Conservation (phyloP, 2,888 invertebrate genomes). For the Thereva unica region DNA sequence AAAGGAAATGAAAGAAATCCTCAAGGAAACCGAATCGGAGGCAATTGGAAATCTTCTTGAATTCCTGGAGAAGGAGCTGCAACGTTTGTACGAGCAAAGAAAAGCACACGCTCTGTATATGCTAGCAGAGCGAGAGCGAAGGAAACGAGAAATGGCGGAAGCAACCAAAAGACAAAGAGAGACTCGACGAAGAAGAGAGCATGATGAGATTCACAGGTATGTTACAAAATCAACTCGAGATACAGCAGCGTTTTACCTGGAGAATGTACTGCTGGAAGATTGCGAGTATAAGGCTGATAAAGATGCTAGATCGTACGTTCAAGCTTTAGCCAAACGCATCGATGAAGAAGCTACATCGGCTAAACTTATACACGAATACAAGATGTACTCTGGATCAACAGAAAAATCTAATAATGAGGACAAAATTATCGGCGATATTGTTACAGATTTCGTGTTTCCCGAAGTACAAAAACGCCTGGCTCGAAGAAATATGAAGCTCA, state of each 20-base stretch:
- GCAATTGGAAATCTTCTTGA: constrained; percentile 73
- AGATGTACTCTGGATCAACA: no score
- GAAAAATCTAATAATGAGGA: constrained; percentile 49
- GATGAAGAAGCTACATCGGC: constrained; percentile 45
- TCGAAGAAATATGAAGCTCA: constrained; percentile 53
- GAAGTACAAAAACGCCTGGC: constrained; percentile 58
- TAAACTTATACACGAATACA: not conserved
- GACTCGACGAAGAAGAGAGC: constrained; percentile 70
- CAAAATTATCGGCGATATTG: constrained; percentile 44
- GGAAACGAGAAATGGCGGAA: constrained; percentile 77
- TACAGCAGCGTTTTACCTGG: constrained; percentile 66
- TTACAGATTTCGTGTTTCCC: constrained; percentile 56
- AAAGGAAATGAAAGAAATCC: constrained; percentile 64
- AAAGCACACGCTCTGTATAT: constrained; percentile 78
- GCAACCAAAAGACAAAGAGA: constrained; percentile 79
- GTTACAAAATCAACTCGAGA: constrained; percentile 58
- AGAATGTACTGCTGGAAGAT: constrained; percentile 66
- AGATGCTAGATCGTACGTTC: constrained; percentile 62
- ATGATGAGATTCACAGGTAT: constrained; percentile 81
- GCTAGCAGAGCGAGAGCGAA: constrained; percentile 75
- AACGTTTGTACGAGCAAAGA: constrained; percentile 75
- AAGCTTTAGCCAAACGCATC: constrained; percentile 62
- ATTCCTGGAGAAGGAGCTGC: constrained; percentile 77
- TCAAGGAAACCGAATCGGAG: constrained; percentile 72
- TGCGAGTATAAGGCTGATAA: constrained; percentile 63